Base-by-base conservation (phyloP, 2,888 invertebrate species). In the Drosophila mulleri region DNA sequence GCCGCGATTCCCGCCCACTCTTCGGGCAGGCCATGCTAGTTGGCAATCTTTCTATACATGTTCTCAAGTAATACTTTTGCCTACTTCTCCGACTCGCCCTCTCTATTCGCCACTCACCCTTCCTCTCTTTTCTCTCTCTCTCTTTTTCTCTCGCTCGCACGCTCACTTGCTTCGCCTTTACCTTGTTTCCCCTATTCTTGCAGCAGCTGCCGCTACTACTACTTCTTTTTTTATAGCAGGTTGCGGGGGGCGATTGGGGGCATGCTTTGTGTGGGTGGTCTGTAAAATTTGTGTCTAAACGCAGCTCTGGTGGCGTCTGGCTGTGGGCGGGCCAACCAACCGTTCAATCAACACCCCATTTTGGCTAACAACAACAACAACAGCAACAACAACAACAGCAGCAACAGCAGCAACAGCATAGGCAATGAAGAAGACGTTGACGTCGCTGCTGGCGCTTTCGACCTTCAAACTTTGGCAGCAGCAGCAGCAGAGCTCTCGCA, bases 301-400 rank as follows among this genome's bases (percentile, higher is more conserved):
- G 88, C 85, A 83, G 60, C 63, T 67, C 68, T 56, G 70, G 57
- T 41, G 20, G 57, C 20, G 32, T 18, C 18, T 14, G 56, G 14
- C 7, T 23, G 41, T 23, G 50, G 65, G 53, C 41, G 67, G 72
- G 68, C 72, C 70, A 85, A 60, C 71, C 86, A 88, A 90, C 89
- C 90, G 87, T 90, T 87, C 90, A 90, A 87, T 87, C 86, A 86
- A 89, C 86, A 86, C 86, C 86, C 86, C 87, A 86, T 86, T 86
- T 86, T 89, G 87, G 85, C 88, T 86, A 88, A 70, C 81, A 81
- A 73, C 74, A 68, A 48, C 72, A 72, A 42, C 64, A 62, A 45
- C 60, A 44, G 20, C 73, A 75, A 53, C 72, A 71, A 41, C 69
- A 70, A 23, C 56, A 47, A 39, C 60, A 57, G 12, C 35, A 72